These are phyloP conservation scores for Aphodius sticticus DNA, from an alignment of 2,888 invertebrate species.

Conservation along the genomic window DNA sequence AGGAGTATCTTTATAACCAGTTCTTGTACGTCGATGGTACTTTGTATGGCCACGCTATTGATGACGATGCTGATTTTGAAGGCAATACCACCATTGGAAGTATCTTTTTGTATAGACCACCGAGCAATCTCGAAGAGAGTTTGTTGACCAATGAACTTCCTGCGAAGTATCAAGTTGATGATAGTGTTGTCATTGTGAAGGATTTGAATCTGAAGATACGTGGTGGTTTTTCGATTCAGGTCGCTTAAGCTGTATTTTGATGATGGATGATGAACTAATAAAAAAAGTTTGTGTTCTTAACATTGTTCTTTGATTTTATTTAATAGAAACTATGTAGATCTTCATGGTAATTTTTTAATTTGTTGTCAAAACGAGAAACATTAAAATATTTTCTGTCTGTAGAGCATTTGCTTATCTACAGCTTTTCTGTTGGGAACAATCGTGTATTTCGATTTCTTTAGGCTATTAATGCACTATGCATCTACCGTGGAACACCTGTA, in stretches of 20 bases:
- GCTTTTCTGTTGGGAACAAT: too few relatives aligned
- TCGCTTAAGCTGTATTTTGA: not conserved
- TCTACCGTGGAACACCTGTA: too few relatives aligned
- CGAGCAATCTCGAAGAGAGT: not conserved
- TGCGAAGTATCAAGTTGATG: not conserved
- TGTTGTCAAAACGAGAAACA: too few relatives aligned
- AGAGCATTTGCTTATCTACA: too few relatives aligned
- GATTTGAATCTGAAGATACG: not conserved
- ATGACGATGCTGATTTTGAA: conserved; percentile 32
- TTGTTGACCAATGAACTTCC: not conserved
- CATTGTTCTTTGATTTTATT: too few relatives aligned
- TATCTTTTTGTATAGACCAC: conserved; percentile 23
- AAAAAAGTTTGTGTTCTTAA: too few relatives aligned
- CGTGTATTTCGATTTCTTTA: too few relatives aligned
- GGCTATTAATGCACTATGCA: too few relatives aligned
- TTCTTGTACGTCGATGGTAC: conserved; percentile 20
- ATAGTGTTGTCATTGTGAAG: not conserved
- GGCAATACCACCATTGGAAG: conserved; percentile 21
- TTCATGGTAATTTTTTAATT: too few relatives aligned
- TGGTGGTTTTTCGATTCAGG: not conserved
- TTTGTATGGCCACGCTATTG: conserved; percentile 19
- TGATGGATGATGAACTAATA: too few relatives aligned
- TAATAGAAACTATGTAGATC: too few relatives aligned
- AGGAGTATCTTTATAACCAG: conserved; percentile 61
- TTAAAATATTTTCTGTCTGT: too few relatives aligned